phyloP scores from a whole-genome alignment of 2,797 vertebrate species.

The Anableps anableps region DNA sequence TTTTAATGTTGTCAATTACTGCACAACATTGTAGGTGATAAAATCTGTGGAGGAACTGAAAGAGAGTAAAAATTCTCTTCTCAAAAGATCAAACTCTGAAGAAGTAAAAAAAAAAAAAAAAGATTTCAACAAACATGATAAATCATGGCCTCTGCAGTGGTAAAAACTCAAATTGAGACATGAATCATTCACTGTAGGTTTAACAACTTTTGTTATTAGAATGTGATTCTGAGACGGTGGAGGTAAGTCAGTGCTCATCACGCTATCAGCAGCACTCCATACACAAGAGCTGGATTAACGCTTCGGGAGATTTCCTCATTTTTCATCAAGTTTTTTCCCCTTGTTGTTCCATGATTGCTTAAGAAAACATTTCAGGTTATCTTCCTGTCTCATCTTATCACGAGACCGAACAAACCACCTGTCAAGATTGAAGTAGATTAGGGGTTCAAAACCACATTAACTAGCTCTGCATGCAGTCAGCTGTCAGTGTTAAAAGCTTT shows the following conservation, averaged over 20 bases:
- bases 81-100: background rate
- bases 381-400: constrained; percentile 20
- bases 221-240: constrained; percentile 21
- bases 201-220: constrained; percentile 55
- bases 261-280: constrained; percentile 13
- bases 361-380: constrained; percentile 25
- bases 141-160: background rate
- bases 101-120: background rate
- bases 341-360: constrained; percentile 11
- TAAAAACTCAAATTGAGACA: constrained; percentile 9
- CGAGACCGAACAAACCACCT: constrained; percentile 35
- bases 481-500: constrained; percentile 38
- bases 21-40: background rate
- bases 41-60: background rate
- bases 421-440: constrained; percentile 49
- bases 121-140: constrained; percentile 6
- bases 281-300: constrained; percentile 22
- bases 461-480: constrained; percentile 20
- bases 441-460: constrained; percentile 44
- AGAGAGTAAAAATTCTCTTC: background rate
- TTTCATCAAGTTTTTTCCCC: constrained; percentile 25
- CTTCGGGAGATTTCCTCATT: constrained; percentile 21
- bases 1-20: too few species aligned
- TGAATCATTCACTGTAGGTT: constrained; percentile 51
- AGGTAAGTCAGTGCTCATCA: constrained; percentile 39